Evolutionary conservation across 2,888 invertebrate genomes (phyloP).

Genomic region (Notodonta dromedarius): DNA sequence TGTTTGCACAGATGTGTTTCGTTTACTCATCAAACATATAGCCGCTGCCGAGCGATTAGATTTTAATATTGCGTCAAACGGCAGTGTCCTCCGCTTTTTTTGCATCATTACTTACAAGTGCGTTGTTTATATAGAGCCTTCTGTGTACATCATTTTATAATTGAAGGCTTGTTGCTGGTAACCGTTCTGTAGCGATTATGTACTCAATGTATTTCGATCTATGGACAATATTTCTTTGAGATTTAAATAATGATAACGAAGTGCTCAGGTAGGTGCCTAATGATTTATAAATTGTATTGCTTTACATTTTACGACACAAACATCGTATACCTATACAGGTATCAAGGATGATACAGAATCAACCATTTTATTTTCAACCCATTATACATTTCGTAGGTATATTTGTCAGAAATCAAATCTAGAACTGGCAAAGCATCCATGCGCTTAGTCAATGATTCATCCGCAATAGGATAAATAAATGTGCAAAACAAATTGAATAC

Average conservation of each 20-base stretch:
- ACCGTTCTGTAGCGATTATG: background rate
- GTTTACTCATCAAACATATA: conserved; percentile 61
- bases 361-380: background rate
- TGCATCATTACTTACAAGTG: conserved; percentile 38
- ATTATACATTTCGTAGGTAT: background rate
- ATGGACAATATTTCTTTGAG: background rate
- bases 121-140: conserved; percentile 22
- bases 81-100: conserved; percentile 40
- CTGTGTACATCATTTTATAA: conserved; percentile 12
- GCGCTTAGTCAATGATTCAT: conserved; percentile 26
- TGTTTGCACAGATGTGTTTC: conserved; percentile 64
- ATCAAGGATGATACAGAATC: background rate
- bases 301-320: background rate
- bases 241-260: background rate
- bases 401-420: conserved; percentile 1
- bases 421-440: conserved; percentile 4
- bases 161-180: conserved; percentile 8
- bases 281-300: background rate
- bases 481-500: conserved; percentile 28
- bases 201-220: background rate
- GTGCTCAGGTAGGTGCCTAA: too few species aligned
- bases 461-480: conserved; percentile 23
- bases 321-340: background rate
- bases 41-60: conserved; percentile 50
- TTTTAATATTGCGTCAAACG: conserved; percentile 57